These are phyloP conservation scores for Tinea semifulvella DNA, from an alignment of 2,888 invertebrate genomes.

Conservation along the genomic window DNA sequence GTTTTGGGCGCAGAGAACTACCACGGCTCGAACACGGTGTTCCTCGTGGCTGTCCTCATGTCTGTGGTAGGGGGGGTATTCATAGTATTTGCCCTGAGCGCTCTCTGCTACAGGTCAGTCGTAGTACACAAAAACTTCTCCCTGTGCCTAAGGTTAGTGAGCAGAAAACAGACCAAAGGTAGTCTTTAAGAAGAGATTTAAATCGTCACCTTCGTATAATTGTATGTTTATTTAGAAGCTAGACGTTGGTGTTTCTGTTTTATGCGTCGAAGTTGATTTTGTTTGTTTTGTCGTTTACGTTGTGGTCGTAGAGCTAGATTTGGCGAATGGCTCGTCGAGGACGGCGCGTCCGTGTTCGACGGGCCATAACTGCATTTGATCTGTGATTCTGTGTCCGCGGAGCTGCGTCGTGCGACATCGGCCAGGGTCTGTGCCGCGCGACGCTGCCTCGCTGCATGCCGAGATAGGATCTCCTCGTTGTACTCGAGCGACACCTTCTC, in stretches of 20 bases:
- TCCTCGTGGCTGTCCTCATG: slow-evolving; percentile 97
- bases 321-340: slow-evolving; percentile 55
- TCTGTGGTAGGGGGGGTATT: slow-evolving; percentile 99
- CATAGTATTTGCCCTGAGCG: slow-evolving; percentile 98
- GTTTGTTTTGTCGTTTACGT: slow-evolving; percentile 54
- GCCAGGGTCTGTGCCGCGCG: slow-evolving; percentile 20
- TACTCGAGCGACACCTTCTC: slow-evolving; percentile 54
- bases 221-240: slow-evolving; percentile 66
- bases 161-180: slow-evolving; percentile 83
- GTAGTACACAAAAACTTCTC: slow-evolving; percentile 99
- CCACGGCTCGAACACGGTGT: slow-evolving; percentile 97
- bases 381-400: slow-evolving; percentile 63
- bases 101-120: slow-evolving; percentile 99
- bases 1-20: slow-evolving; percentile 85
- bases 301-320: slow-evolving; percentile 61
- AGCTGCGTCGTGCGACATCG: slow-evolving; percentile 25
- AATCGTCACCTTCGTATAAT: slow-evolving; percentile 67
- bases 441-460: slow-evolving; percentile 16
- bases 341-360: slow-evolving; percentile 29
- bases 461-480: slow-evolving; percentile 56
- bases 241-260: slow-evolving; percentile 63
- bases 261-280: slow-evolving; percentile 54
- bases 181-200: slow-evolving; percentile 69
- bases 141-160: slow-evolving; percentile 98
- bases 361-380: slow-evolving; percentile 64